phyloP scores from a whole-genome alignment of 2,797 vertebrate species.

The Lacerta agilis region DNA sequence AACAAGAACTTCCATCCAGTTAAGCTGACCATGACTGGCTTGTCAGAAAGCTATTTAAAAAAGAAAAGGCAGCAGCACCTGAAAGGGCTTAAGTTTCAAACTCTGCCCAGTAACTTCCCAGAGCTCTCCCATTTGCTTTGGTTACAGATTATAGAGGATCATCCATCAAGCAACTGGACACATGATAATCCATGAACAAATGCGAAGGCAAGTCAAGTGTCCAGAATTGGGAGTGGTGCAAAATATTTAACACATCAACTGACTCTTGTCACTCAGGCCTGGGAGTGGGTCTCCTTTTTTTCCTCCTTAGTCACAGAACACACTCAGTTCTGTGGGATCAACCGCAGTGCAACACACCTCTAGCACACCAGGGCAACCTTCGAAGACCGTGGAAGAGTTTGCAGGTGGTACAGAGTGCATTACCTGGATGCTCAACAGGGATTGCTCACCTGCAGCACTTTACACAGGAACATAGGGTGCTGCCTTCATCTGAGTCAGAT shows the following conservation, averaged over 20 bases:
- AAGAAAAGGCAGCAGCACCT: conserved; percentile 23
- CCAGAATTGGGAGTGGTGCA: conserved; percentile 17
- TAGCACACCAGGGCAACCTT: no score
- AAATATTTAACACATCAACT: conserved; percentile 30
- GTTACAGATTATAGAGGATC: conserved; percentile 35
- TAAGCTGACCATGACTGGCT: conserved; percentile 49
- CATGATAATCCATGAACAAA: conserved; percentile 42
- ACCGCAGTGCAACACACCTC: not conserved
- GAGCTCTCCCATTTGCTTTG: conserved; percentile 30
- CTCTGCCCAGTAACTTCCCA: conserved; percentile 21
- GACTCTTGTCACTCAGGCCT: not conserved
- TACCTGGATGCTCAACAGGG: not conserved
- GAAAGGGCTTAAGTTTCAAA: conserved; percentile 33
- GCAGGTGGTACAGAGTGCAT: not conserved
- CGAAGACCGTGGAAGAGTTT: no score
- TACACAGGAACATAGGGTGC: not conserved
- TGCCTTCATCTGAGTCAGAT: no score
- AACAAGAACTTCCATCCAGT: conserved; percentile 52
- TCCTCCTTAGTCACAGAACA: not conserved
- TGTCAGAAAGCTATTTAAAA: conserved; percentile 43
- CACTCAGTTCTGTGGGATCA: not conserved
- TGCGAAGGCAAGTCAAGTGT: not conserved
- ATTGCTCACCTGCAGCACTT: not conserved
- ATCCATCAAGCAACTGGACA: conserved; percentile 31
- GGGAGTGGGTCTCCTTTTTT: not conserved